Evolutionary conservation across 2,888 invertebrate genomes (phyloP), one percentile per base, ranked within the genome.

Genomic region (Hecatera dysodea): DNA sequence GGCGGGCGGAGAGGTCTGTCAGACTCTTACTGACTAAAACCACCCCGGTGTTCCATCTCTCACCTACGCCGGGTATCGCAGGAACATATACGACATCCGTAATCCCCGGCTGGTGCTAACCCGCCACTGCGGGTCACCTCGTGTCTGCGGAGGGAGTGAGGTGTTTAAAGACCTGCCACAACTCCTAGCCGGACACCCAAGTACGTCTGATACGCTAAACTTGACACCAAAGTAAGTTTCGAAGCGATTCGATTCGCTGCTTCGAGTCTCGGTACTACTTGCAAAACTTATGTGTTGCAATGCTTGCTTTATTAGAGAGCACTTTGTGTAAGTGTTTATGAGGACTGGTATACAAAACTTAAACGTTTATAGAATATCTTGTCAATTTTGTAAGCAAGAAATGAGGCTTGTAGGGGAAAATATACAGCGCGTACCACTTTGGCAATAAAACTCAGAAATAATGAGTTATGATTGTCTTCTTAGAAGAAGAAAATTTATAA

Each of bases 171-270:
- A 44, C 15, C 11, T 52, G 50, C 33, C 39, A 27, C 39, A 56
- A 52, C 5, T 52, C 1, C 4, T 29, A 50, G 44, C 11, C n/a
- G 46, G 46, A n/a, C 6, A 22, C 19, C 12, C 12, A 33, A 61
- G 44, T 52, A 19, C n/a, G 11, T 27, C 42, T 44, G 50, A 39
- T 27, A 27, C 44, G 29, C 36, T 29, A 44, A 57, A 69, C 27
- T 59, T 27, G 36, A 52, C 52, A 36, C 44, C 52, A 69, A 44
- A 17, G 22, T 19, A 29, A 69, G 68, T 69, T 70, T 36, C 29
- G 1, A 36, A 67, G 33, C 4, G 46, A 36, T 57, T 70, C 57
- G 36, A 67, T 24, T 33, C 33, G 0, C 27, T 59, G n/a, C n/a
- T 29, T 7, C 17, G 17, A 22, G n/a, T 12, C 15, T 29, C 27